Conservation (phyloP, 2,888 invertebrate species). For the Cosmopolites sordidus region DNA sequence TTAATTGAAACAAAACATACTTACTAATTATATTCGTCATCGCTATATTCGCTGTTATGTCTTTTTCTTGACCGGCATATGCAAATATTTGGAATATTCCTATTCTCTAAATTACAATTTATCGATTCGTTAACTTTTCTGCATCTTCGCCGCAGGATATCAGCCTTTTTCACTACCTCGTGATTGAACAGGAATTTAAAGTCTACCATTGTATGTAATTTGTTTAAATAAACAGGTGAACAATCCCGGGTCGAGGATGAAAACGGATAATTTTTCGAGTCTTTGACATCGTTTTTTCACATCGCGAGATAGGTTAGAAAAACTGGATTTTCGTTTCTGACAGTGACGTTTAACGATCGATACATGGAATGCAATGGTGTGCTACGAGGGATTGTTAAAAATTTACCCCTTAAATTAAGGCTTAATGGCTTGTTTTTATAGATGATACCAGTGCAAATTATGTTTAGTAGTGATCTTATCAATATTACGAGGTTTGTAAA, state of each 20-base stretch:
- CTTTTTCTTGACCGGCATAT: background rate
- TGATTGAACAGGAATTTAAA: slow-evolving; percentile 35
- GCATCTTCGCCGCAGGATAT: slow-evolving; percentile 27
- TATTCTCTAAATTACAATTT: slow-evolving; percentile 9
- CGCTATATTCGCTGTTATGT: background rate
- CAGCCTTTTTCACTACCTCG: slow-evolving; percentile 28
- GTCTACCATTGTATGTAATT: slow-evolving; percentile 34
- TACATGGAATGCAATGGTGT: too few species aligned
- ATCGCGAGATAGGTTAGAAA: too few species aligned
- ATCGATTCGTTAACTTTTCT: slow-evolving; percentile 19
- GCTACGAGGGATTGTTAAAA: too few species aligned
- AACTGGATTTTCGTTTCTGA: too few species aligned
- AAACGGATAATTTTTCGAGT: background rate
- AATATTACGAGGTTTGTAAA: too few species aligned
- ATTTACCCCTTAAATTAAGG: too few species aligned
- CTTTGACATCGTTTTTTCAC: too few species aligned
- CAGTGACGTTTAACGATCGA: background rate
- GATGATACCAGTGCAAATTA: too few species aligned
- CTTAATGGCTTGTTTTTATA: too few species aligned
- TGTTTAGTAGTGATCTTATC: too few species aligned
- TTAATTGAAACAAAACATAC: slow-evolving; percentile 1
- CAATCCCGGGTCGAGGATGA: background rate
- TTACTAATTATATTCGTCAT: slow-evolving; percentile 1
- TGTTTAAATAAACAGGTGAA: background rate
- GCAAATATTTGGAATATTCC: slow-evolving; percentile 5